Evolutionary conservation across 2,113 vertebrate species (phyloP).

Genomic region (Poeciliopsis retropinna): DNA sequence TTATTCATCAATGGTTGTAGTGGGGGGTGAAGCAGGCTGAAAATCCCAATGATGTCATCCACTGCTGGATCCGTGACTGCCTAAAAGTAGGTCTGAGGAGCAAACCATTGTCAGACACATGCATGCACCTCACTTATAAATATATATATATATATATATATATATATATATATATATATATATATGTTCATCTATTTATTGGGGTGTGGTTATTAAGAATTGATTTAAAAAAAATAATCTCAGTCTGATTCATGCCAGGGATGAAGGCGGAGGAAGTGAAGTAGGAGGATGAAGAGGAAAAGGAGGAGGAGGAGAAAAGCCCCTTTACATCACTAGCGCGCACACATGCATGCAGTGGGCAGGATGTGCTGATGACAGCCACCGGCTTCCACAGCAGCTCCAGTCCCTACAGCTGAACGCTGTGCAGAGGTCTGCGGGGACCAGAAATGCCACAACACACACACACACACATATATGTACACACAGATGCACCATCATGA

Average conservation of each 20-base stretch:
- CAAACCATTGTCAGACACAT: slow-evolving; percentile 37
- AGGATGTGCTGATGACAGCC: slow-evolving; percentile 71
- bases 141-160: too few relatives aligned
- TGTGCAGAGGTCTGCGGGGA: slow-evolving; percentile 54
- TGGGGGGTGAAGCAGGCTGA: slow-evolving; percentile 57
- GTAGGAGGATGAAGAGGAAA: neutral
- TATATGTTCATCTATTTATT: neutral
- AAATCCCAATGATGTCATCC: slow-evolving; percentile 79
- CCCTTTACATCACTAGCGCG: slow-evolving; percentile 27
- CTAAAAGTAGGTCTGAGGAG: slow-evolving; percentile 57
- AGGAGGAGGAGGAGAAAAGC: slow-evolving; percentile 40
- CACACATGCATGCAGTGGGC: slow-evolving; percentile 45
- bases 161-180: too few relatives aligned
- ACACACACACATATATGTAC: slow-evolving; percentile 1
- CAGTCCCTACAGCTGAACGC: slow-evolving; percentile 53
- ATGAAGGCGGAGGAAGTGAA: neutral
- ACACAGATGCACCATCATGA: slow-evolving; percentile 32
- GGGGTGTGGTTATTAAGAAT: slow-evolving; percentile 14
- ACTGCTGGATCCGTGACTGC: slow-evolving; percentile 63
- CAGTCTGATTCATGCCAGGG: slow-evolving; percentile 31
- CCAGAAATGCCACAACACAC: slow-evolving; percentile 56
- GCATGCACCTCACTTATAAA: neutral
- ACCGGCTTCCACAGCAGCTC: slow-evolving; percentile 63
- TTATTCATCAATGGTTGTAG: slow-evolving; percentile 77
- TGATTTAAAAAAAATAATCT: slow-evolving; percentile 17